phyloP scores from a whole-genome alignment of 2,113 vertebrate species.

The Cinclus cinclus region DNA sequence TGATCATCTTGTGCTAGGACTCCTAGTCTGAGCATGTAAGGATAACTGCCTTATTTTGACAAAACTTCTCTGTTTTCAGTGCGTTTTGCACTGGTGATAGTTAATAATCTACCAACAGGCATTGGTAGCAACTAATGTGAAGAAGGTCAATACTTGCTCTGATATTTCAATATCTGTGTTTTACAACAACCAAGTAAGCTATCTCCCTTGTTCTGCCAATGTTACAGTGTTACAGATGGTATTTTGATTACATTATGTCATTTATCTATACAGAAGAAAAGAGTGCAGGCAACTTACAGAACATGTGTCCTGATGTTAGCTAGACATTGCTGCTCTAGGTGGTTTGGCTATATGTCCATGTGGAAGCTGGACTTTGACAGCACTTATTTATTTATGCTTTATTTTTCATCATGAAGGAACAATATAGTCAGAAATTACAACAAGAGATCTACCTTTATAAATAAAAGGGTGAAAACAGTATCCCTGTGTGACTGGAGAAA shows the following conservation, averaged over 20 bases:
- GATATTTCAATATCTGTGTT: not conserved
- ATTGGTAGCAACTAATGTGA: not conserved
- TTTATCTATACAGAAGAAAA: not conserved
- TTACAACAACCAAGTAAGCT: not conserved
- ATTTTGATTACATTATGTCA: not conserved
- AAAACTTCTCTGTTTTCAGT: not conserved
- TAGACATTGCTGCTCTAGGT: not conserved
- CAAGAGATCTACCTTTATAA: not conserved
- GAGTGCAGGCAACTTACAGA: not conserved
- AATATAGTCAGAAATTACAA: slow-evolving; percentile 47
- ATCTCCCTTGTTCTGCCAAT: not conserved
- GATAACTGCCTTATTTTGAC: not conserved
- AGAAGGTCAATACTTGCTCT: not conserved
- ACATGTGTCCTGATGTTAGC: not conserved
- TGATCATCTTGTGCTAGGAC: not conserved
- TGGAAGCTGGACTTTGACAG: not conserved
- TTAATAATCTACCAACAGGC: not conserved
- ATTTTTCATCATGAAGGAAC: slow-evolving; percentile 14
- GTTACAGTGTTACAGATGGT: not conserved
- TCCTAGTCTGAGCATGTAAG: not conserved
- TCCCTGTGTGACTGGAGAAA: not conserved
- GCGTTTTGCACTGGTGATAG: not conserved
- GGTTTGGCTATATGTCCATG: not conserved
- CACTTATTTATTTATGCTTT: not conserved
- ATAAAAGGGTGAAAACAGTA: not conserved